These are phyloP conservation scores for Platyrinchus mystaceus DNA, from an alignment of 2,797 vertebrate genomes.

Conservation along the genomic window DNA sequence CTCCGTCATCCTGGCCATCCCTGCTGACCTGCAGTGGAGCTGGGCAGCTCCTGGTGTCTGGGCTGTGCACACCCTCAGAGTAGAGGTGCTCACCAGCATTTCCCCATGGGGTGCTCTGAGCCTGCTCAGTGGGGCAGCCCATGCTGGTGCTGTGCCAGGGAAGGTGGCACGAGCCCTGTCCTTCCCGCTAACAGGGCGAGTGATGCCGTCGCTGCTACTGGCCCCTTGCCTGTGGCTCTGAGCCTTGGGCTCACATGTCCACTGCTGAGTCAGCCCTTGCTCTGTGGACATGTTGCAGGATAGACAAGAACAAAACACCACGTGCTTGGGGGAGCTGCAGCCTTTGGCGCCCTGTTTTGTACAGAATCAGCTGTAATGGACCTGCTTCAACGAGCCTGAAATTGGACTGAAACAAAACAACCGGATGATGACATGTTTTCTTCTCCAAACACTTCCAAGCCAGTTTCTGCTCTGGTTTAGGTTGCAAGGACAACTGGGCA, in stretches of 20 bases:
- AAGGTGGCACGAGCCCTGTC: background rate
- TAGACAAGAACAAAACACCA: background rate
- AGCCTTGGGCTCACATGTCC: background rate
- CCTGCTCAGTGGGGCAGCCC: accelerated
- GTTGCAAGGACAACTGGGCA: background rate
- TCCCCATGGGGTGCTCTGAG: background rate
- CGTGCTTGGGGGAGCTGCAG: background rate
- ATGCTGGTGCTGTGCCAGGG: background rate
- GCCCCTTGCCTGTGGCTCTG: background rate
- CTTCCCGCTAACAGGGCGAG: background rate
- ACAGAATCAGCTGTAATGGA: background rate
- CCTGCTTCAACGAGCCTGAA: conserved; percentile 31
- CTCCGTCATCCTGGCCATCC: accelerated
- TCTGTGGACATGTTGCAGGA: background rate
- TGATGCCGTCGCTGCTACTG: accelerated
- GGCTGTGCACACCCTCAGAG: accelerated
- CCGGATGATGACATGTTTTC: background rate
- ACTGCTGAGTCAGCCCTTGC: conserved; percentile 17
- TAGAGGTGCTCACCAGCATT: background rate
- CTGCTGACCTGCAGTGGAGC: background rate
- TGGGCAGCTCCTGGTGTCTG: background rate
- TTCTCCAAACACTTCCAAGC: background rate
- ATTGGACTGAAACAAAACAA: background rate
- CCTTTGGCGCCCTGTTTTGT: background rate
- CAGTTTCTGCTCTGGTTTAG: background rate